A percentile compares a stretch with the other conserved stretches of the same genome.
These are phyloP conservation scores for Agelas oroides DNA, from an alignment of 37 sponge, comb jelly and placozoan species.

Conservation along the genomic window DNA sequence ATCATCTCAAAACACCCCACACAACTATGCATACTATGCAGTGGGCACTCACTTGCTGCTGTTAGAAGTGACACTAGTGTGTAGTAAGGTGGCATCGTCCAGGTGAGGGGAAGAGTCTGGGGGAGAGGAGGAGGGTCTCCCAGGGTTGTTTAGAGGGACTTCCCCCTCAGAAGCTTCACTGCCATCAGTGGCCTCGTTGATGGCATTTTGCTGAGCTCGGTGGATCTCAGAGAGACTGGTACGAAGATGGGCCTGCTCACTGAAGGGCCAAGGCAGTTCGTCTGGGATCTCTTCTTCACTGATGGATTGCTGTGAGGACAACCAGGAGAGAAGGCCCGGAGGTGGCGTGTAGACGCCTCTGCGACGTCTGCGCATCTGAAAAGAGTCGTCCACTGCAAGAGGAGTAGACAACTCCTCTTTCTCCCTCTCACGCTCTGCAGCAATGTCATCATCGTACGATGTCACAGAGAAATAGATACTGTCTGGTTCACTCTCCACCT, in stretches of 20 bases:
- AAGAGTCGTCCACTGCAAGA: constrained; percentile 6
- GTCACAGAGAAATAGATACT: constrained; percentile 80
- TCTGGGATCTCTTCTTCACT: constrained; percentile 29
- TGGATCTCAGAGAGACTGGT: constrained; percentile 53
- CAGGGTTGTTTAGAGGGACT: no score
- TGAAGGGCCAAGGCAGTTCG: constrained; percentile 82
- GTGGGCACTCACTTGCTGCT: no score
- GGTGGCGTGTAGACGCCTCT: constrained; percentile 52
- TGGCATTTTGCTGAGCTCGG: constrained; percentile 19
- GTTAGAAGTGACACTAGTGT: background rate
- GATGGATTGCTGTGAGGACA: constrained; percentile 39
- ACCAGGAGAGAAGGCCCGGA: constrained; percentile 59
- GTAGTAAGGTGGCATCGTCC: background rate
- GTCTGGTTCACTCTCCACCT: constrained; percentile 52
- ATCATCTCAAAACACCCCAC: no score
- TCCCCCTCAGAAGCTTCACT: no score
- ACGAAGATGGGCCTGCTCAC: constrained; percentile 42
- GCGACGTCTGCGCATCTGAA: constrained; percentile 21
- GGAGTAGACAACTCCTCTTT: constrained; percentile 2
- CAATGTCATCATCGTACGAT: constrained; percentile 75
- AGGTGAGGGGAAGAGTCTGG: background rate
- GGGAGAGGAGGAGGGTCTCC: background rate
- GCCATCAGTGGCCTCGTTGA: no score
- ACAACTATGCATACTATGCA: no score
- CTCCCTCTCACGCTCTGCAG: constrained; percentile 51